phyloP scores from a whole-genome alignment of 2,113 vertebrate species.

The Arvicanthis niloticus region DNA sequence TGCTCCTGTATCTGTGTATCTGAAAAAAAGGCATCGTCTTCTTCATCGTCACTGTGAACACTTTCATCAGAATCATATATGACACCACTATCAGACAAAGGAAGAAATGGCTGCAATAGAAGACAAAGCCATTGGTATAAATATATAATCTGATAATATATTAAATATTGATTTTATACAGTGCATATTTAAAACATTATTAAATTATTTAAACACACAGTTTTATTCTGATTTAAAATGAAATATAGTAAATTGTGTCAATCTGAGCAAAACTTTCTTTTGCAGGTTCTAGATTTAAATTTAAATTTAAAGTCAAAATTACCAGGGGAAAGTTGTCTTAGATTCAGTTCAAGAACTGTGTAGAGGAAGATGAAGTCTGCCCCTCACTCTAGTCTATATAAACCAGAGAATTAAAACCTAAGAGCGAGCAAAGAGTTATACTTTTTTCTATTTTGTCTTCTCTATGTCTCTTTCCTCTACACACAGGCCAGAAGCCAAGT shows the following conservation, averaged over 20 bases:
- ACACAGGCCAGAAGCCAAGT: not conserved
- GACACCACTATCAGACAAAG: conserved; percentile 95
- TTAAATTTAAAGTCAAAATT: not conserved
- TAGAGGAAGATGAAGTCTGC: not conserved
- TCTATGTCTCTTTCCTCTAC: not conserved
- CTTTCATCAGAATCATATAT: conserved; percentile 98
- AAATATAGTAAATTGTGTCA: not conserved
- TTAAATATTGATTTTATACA: not conserved
- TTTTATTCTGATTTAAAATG: conserved; percentile 54
- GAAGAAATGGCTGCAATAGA: conserved; percentile 95
- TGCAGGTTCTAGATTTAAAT: not conserved
- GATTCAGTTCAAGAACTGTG: conserved; percentile 21
- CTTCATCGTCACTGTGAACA: conserved; percentile 95
- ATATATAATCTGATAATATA: not conserved
- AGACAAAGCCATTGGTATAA: conserved; percentile 70
- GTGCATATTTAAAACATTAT: not conserved
- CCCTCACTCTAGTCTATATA: not conserved
- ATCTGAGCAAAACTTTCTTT: conserved; percentile 36
- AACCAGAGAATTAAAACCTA: not conserved
- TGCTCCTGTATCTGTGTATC: conserved; percentile 97
- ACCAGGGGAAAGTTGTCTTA: not conserved
- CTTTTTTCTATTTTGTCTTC: not conserved
- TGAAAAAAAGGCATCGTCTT: conserved; percentile 95
- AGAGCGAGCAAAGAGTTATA: not conserved
- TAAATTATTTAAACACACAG: conserved; percentile 34